Evolutionary conservation across 2,113 vertebrate species (phyloP).

Genomic region (Caracal caracal): DNA sequence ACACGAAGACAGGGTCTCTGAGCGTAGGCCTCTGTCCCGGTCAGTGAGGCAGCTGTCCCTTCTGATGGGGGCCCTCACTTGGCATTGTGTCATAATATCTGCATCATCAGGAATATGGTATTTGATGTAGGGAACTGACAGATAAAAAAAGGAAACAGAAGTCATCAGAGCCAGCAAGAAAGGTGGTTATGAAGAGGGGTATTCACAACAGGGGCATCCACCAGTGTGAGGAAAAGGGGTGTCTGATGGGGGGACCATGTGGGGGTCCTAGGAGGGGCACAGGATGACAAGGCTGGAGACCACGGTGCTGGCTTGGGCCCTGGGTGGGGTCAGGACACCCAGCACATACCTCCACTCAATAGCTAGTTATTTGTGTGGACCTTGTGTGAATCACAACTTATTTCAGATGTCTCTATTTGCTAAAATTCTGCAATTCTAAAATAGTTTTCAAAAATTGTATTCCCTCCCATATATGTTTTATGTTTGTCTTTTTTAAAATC

Average conservation of each 20-base stretch:
- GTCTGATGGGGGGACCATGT: neutral
- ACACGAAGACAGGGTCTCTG: accelerated
- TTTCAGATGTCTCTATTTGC: neutral
- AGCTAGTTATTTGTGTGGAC: neutral
- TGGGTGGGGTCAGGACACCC: neutral
- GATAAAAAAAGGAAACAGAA: neutral
- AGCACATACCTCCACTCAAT: neutral
- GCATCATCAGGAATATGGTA: neutral
- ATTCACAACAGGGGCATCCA: neutral
- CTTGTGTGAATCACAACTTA: neutral
- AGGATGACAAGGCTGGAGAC: neutral
- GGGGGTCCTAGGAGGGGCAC: neutral
- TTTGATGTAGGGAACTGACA: neutral
- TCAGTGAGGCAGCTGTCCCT: neutral
- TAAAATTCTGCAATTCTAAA: neutral
- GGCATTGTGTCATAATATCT: neutral
- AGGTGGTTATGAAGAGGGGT: neutral
- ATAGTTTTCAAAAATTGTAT: neutral
- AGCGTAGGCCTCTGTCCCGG: neutral
- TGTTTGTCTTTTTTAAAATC: neutral
- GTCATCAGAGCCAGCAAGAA: neutral
- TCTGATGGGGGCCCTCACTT: neutral
- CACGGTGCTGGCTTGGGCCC: neutral
- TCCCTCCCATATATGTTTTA: neutral
- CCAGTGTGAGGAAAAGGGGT: neutral